Percentiles rank a stretch among this genome's conserved stretches.
Evolutionary conservation across 2,113 vertebrate genomes (phyloP).

Genomic region (Callipepla californica): DNA sequence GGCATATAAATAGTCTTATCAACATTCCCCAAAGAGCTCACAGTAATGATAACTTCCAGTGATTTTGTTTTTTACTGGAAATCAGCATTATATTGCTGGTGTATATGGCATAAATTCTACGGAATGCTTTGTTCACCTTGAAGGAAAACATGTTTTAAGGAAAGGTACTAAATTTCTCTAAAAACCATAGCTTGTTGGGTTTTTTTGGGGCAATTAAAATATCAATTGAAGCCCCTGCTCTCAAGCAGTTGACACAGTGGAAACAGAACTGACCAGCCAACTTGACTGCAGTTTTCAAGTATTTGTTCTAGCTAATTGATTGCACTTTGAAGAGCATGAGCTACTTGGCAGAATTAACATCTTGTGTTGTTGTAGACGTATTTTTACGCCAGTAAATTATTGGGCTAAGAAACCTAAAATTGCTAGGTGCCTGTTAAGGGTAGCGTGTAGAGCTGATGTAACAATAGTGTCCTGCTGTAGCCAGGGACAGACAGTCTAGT

Average conservation of each 20-base stretch:
- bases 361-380: background rate
- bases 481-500: background rate
- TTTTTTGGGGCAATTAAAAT: background rate
- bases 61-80: background rate
- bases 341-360: rapidly evolving
- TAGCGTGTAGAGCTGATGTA: background rate
- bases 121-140: background rate
- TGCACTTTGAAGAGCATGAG: background rate
- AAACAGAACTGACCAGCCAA: background rate
- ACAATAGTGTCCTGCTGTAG: background rate
- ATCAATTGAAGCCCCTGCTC: background rate
- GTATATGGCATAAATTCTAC: background rate
- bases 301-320: background rate
- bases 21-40: background rate
- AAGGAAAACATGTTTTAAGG: background rate
- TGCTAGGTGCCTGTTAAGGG: conserved; percentile 8
- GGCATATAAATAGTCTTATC: background rate
- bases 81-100: rapidly evolving
- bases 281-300: background rate
- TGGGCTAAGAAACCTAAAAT: conserved; percentile 9
- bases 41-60: background rate
- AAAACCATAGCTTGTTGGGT: background rate
- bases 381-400: conserved; percentile 3
- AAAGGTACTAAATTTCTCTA: background rate
- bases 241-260: background rate